phyloP scores from a whole-genome alignment of 2,113 vertebrate species.

The Oreocharis arfaki region DNA sequence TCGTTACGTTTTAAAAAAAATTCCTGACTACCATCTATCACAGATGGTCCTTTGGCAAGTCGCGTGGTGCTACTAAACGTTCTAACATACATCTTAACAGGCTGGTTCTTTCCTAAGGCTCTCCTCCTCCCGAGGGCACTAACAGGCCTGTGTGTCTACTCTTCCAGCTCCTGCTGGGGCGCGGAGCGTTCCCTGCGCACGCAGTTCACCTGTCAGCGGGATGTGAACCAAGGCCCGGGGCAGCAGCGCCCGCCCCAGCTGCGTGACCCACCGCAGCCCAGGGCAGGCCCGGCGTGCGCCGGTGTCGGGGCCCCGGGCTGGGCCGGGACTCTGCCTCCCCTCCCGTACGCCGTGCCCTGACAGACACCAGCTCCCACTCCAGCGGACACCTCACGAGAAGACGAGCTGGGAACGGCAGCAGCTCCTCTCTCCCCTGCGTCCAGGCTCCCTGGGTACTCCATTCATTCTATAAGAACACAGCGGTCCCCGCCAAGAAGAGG shows the following conservation, averaged over 20 bases:
- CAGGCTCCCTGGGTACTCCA: neutral
- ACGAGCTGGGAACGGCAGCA: neutral
- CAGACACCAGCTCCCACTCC: neutral
- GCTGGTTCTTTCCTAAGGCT: neutral
- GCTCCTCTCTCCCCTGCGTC: neutral
- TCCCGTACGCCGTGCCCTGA: neutral
- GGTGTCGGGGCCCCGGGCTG: rapidly evolving
- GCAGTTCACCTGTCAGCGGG: neutral
- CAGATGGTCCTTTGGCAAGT: neutral
- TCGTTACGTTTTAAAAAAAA: neutral
- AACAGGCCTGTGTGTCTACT: neutral
- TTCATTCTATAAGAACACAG: neutral
- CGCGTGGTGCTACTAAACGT: rapidly evolving
- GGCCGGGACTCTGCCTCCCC: neutral
- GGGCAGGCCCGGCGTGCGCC: neutral
- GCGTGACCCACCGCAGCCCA: neutral
- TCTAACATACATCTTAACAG: rapidly evolving
- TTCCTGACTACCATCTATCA: neutral
- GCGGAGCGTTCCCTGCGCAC: rapidly evolving
- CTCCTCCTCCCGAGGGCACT: neutral
- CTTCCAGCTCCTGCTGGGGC: neutral
- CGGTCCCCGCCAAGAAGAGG: too few species aligned
- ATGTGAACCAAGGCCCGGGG: rapidly evolving
- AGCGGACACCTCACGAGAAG: neutral
- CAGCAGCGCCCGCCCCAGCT: neutral